Evolutionary conservation across 2,888 invertebrate genomes (phyloP).

Genomic region (Hedya salicella): DNA sequence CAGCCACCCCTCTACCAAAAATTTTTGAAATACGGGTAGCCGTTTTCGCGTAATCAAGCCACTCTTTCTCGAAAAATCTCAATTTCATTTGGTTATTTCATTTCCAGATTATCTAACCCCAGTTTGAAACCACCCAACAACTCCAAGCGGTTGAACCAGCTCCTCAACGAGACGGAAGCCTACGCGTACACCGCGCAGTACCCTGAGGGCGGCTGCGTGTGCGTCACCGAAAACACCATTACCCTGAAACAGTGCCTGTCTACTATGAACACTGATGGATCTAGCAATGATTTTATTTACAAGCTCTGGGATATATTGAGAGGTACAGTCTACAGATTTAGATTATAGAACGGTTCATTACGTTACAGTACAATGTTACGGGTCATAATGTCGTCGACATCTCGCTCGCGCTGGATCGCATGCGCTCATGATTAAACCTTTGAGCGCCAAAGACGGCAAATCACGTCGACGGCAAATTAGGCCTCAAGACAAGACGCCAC

Average conservation of each 20-base stretch:
- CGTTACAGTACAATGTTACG: too few species aligned
- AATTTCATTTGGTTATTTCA: too few species aligned
- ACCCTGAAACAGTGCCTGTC: slow-evolving; percentile 67
- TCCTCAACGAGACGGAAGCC: slow-evolving; percentile 75
- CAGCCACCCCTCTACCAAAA: too few species aligned
- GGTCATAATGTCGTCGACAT: too few species aligned
- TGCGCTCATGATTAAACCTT: too few species aligned
- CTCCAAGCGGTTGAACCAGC: slow-evolving; percentile 63
- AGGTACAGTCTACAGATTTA: slow-evolving; percentile 57
- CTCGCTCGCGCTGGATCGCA: too few species aligned
- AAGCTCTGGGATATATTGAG: slow-evolving; percentile 79
- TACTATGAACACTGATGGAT: slow-evolving; percentile 63
- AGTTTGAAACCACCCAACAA: slow-evolving; percentile 64
- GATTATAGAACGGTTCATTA: neutral
- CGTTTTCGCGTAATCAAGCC: too few species aligned
- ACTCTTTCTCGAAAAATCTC: too few species aligned
- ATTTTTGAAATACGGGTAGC: too few species aligned
- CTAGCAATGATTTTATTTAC: slow-evolving; percentile 81
- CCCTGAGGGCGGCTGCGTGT: slow-evolving; percentile 73
- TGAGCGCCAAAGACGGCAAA: too few species aligned
- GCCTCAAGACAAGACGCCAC: too few species aligned
- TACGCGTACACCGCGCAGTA: slow-evolving; percentile 77
- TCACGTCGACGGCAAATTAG: too few species aligned
- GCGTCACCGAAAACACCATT: slow-evolving; percentile 72
- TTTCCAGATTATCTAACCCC: slow-evolving; percentile 57